Conservation (phyloP, 2,113 vertebrate genomes). For the Pluvialis apricaria region DNA sequence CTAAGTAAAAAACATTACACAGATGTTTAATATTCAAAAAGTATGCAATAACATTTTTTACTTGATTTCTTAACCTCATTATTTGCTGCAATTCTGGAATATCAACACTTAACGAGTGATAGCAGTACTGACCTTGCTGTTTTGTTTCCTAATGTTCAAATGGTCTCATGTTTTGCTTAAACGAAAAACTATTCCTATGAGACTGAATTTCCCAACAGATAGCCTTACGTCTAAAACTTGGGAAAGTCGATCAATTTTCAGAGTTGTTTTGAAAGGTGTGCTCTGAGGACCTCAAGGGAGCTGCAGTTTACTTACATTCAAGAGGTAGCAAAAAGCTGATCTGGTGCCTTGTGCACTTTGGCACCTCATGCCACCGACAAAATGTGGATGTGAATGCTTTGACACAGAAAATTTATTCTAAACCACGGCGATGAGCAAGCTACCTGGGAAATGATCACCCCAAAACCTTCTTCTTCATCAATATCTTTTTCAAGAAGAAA, state of each 20-base stretch:
- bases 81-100: background rate
- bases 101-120: background rate
- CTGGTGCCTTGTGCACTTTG: background rate
- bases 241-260: background rate
- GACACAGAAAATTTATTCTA: background rate
- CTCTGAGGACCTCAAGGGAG: background rate
- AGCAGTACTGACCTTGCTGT: background rate
- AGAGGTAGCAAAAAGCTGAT: background rate
- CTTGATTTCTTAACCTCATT: background rate
- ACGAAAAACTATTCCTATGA: background rate
- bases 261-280: background rate
- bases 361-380: background rate
- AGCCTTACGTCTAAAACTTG: background rate
- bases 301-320: background rate
- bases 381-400: background rate
- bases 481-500: background rate
- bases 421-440: background rate
- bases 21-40: background rate
- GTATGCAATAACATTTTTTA: background rate
- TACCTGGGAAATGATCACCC: background rate
- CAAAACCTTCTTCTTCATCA: background rate
- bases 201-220: background rate
- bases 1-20: background rate
- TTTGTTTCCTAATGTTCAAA: background rate
- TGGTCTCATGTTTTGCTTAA: background rate